phyloP scores from a whole-genome alignment of 2,888 invertebrate species.

The Drosophila recens region DNA sequence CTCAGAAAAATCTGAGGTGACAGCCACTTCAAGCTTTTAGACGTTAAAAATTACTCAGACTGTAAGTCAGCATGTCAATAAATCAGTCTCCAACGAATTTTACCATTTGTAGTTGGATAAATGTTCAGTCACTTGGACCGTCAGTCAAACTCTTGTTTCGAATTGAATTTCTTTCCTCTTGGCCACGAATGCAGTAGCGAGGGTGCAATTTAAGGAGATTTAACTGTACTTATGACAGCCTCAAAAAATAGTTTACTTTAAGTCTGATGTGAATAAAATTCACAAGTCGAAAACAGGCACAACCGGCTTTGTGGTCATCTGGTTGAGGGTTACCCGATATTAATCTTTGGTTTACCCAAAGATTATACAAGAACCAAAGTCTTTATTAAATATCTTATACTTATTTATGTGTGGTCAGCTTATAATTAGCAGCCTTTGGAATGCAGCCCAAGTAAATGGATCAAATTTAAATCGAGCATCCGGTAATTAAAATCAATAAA shows the following conservation, averaged over 20 bases:
- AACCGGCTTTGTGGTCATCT: background rate
- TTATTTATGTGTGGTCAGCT: background rate
- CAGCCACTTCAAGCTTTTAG: background rate
- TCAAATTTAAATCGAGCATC: background rate
- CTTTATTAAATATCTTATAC: background rate
- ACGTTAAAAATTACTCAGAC: no score
- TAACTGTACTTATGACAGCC: slow-evolving; percentile 1
- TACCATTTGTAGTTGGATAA: background rate
- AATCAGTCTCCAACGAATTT: background rate
- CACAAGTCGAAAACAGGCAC: background rate
- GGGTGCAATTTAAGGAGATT: background rate
- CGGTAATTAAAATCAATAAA: background rate
- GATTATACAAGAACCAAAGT: background rate
- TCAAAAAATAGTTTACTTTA: background rate
- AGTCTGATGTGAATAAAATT: slow-evolving; percentile 4
- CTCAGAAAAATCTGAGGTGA: background rate
- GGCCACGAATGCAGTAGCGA: background rate
- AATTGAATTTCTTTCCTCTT: background rate
- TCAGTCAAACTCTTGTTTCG: background rate
- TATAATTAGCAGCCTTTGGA: background rate
- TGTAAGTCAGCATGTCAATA: background rate
- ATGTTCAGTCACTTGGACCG: background rate
- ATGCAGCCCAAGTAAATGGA: background rate
- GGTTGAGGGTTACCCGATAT: background rate
- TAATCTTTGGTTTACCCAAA: background rate